Percentiles rank a stretch among this genome's conserved stretches.
Evolutionary conservation across 37 sponge, comb jelly and placozoan species (phyloP).

Genomic region (Crambe crambe): DNA sequence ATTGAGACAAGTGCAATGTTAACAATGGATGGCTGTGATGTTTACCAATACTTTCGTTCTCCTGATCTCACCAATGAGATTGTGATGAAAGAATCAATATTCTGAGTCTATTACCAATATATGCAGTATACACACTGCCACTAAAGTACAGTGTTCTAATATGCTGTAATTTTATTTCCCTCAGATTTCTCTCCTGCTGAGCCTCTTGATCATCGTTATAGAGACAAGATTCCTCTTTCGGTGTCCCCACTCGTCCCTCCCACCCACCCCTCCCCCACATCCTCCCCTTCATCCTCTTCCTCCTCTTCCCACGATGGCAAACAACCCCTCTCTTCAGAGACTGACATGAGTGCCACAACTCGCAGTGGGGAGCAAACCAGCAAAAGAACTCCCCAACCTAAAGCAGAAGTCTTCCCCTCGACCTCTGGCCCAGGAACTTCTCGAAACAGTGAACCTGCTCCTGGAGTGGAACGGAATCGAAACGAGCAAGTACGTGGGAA

Average conservation of each 20-base stretch:
- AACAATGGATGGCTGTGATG: too few species aligned
- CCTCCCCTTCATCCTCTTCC: not conserved
- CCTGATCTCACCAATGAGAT: not conserved
- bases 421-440: not conserved
- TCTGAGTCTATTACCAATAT: not conserved
- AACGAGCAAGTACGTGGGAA: slow-evolving; percentile 4
- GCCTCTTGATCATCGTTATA: not conserved
- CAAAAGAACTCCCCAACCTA: slow-evolving; percentile 9
- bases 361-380: not conserved
- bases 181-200: not conserved
- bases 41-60: not conserved
- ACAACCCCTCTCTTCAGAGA: not conserved
- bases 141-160: not conserved
- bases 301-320: slow-evolving; percentile 7
- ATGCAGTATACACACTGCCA: not conserved
- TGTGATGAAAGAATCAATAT: not conserved
- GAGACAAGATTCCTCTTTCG: not conserved
- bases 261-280: slow-evolving; percentile 11
- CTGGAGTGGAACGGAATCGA: not conserved
- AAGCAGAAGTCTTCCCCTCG: slow-evolving; percentile 7
- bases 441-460: not conserved
- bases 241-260: slow-evolving; percentile 19
- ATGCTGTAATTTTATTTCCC: not conserved
- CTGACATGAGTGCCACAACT: slow-evolving; percentile 9
- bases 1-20: too few species aligned